These are phyloP conservation scores for Phymastichus coffea DNA, from an alignment of 1,140 invertebrate species.

Conservation along the genomic window DNA sequence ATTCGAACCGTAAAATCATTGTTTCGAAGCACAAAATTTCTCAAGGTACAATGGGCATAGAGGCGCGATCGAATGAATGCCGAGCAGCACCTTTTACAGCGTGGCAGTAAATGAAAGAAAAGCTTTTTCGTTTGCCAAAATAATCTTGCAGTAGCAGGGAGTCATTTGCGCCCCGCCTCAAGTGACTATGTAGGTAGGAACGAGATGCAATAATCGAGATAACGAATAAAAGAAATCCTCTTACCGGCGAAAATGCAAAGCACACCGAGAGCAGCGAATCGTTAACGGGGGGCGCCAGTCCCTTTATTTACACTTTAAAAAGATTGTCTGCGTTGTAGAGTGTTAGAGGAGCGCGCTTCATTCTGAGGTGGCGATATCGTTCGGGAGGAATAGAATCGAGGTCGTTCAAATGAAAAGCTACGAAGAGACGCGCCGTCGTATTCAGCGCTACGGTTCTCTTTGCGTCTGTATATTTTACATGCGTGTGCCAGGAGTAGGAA, in stretches of 20 bases:
- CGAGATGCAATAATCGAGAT: conserved; percentile 17
- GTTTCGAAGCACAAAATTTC: too few species aligned
- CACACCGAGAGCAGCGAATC: too few species aligned
- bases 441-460: too few species aligned
- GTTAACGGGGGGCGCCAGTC: neutral
- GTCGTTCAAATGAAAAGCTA: neutral
- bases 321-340: neutral
- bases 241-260: neutral
- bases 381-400: neutral
- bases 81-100: neutral
- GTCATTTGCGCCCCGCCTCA: neutral
- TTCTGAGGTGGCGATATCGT: neutral
- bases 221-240: neutral
- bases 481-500: conserved; percentile 1
- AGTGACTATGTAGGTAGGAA: neutral
- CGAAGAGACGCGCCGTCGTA: too few species aligned
- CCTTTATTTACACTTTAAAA: conserved; percentile 15
- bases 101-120: too few species aligned
- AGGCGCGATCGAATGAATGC: neutral
- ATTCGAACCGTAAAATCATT: too few species aligned
- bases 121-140: neutral
- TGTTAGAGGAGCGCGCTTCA: neutral
- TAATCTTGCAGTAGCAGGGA: neutral
- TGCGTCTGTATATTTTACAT: conserved; percentile 14
- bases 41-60: neutral